Base-by-base conservation (phyloP, 2,113 vertebrate genomes). In the Coptodon bakossiorum region DNA sequence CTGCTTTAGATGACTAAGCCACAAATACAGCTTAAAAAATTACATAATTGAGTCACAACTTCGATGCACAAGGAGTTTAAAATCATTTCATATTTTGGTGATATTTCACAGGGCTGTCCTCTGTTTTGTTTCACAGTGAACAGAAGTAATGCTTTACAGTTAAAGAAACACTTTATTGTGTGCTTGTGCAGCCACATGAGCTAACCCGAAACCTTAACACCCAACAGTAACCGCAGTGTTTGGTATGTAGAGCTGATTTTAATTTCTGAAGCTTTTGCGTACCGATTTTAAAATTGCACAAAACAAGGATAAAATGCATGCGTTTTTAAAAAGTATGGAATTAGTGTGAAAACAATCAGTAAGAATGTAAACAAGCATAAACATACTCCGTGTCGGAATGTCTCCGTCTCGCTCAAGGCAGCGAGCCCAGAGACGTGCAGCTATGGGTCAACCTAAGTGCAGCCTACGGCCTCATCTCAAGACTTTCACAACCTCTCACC, bases 401-500 rank as follows among this genome's bases (percentile, higher is more conserved):
- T 59, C 80, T 73, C 54, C 11, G 4, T 57, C 17, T 57, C 3
- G n/a, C n/a, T n/a, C n/a, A n/a, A 43, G 56, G 79, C 82, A 31
- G 17, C 9, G 16, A 81, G 83, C 16, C 71, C 59, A 45, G 43
- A 86, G 43, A 86, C 81, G 80, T 27, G 13, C 14, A 48, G 22
- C 19, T 36, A 12, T 45, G 45, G 89, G 84, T 94, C 91, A 93
- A 11, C 76, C 22, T 7, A 14, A 95, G 92, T 90, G 91, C 91
- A 91, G 87, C 86, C 50, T 31, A 48, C 27, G 50, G 66, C 86
- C 84, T 88, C 84, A 79, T 87, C 80, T 88, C 83, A 84, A 31
- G 82, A 84, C 59, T 80, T 83, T 43, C 54, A 82, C 73, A 83
- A 93, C 93, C 91, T 90, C 12, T 93, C 61, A 94, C 90, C 93